These are phyloP conservation scores for Zeus faber DNA, from an alignment of 2,113 vertebrate genomes.

Conservation along the genomic window DNA sequence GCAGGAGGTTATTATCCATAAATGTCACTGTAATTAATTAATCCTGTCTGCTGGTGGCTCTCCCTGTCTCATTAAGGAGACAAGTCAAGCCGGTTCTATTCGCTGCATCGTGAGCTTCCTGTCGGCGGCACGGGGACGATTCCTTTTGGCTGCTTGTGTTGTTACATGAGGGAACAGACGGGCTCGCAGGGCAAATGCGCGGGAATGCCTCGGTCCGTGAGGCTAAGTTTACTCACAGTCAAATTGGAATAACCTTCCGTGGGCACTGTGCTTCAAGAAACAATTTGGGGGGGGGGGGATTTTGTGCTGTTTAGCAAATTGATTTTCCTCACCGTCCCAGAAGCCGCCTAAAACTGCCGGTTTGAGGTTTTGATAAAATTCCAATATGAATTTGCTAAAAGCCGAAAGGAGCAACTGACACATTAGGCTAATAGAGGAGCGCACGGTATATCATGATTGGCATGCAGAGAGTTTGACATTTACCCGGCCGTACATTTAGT, in stretches of 20 bases:
- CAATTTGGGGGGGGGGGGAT: slow-evolving; percentile 65
- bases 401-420: slow-evolving; percentile 52
- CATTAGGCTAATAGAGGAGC: slow-evolving; percentile 69
- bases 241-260: slow-evolving; percentile 60
- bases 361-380: slow-evolving; percentile 74
- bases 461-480: slow-evolving; percentile 65
- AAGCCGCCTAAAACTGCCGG: slow-evolving; percentile 67
- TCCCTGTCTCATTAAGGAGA: slow-evolving; percentile 74
- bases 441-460: slow-evolving; percentile 44
- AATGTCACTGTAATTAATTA: slow-evolving; percentile 81
- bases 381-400: slow-evolving; percentile 70
- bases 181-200: slow-evolving; percentile 25
- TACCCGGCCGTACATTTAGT: slow-evolving; percentile 54
- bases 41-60: slow-evolving; percentile 73
- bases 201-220: slow-evolving; percentile 8
- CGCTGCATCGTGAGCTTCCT: no score
- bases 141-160: slow-evolving; percentile 32
- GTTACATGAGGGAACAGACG: slow-evolving; percentile 35
- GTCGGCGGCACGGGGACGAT: no score
- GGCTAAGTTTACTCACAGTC: slow-evolving; percentile 49
- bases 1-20: slow-evolving; percentile 81
- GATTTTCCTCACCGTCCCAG: slow-evolving; percentile 71
- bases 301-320: slow-evolving; percentile 72
- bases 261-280: slow-evolving; percentile 55
- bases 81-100: slow-evolving; percentile 73